These are phyloP conservation scores for Drosophila mimica DNA, from an alignment of 2,888 invertebrate genomes.

Conservation along the genomic window DNA sequence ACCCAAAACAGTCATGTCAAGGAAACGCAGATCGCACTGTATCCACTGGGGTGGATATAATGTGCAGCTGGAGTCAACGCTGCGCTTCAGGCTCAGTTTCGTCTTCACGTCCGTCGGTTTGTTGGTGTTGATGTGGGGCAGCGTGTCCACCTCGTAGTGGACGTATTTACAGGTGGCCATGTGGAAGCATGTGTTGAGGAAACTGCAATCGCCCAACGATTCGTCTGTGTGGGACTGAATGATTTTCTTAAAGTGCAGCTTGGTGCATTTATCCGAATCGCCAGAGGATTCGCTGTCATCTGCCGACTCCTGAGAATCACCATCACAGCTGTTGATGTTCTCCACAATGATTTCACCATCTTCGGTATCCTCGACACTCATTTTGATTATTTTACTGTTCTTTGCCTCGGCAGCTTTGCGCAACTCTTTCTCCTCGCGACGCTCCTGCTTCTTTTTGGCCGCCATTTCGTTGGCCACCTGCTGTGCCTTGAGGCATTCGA, in stretches of 20 bases:
- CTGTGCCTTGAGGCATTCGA: constrained; percentile 90
- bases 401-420: constrained; percentile 35
- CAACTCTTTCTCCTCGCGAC: constrained; percentile 65
- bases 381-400: constrained; percentile 46
- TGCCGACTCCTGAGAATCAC: constrained; percentile 66
- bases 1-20: constrained; percentile 87
- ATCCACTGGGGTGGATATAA: constrained; percentile 98
- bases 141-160: constrained; percentile 97
- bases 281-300: constrained; percentile 62
- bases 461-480: constrained; percentile 84
- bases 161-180: constrained; percentile 99
- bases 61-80: constrained; percentile 86
- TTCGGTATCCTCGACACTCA: constrained; percentile 66
- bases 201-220: constrained; percentile 97
- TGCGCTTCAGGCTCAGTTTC: constrained; percentile 82
- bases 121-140: constrained; percentile 83
- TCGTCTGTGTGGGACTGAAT: constrained; percentile 98
- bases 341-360: constrained; percentile 80
- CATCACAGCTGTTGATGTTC: constrained; percentile 65
- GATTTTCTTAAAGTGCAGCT: constrained; percentile 98
- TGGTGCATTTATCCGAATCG: constrained; percentile 89
- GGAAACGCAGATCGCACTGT: constrained; percentile 94
- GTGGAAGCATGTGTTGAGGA: constrained; percentile 99
- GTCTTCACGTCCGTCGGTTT: constrained; percentile 84
- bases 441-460: constrained; percentile 81